Evolutionary conservation across 2,888 invertebrate species (phyloP), one percentile per base, ranked within the genome.

Genomic region (Cosmia trapezina): DNA sequence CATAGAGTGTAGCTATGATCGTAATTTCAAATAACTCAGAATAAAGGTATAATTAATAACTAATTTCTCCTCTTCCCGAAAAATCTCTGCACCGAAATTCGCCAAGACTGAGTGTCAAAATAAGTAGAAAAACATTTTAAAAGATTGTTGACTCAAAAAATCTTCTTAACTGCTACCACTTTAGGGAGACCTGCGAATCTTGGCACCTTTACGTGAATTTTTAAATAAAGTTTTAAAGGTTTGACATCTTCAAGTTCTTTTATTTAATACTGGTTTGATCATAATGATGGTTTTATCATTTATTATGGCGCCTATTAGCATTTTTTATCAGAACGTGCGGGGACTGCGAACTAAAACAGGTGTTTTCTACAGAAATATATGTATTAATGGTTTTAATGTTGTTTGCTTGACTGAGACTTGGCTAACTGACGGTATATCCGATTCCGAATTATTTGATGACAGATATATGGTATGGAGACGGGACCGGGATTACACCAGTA

Each of bases 141-240:
- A 33, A 64, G 43, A 57, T 51, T 49, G 54, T 68, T 62, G 53
- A 56, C 63, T 69, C 47, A 28, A 61, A 75, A 73, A 81, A 78
- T 80, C 74, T 73, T 77, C 53, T 57, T 70, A 71, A 73, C 11
- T 41, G 41, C 37, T 45, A 12, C 78, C 64, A 76, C 28, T 83
- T 73, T 57, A 53, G 0, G 19, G 62, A 59, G 61, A n/a, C 47
- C 60, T 49, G 33, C 28, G 64, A 63, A 74, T 70, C 63, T 76
- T 72, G 33, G 49, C 65, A 45, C 53, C 9, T 62, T 51, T 11
- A 45, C 45, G 17, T 70, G 59, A 72, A 59, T 75, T 68, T 68
- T 66, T 75, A 47, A 69, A 60, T 53, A 12, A 60, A 54, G 47
- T 57, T 62, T 79, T 73, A 65, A 59, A 82, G 54, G 60, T 76